A percentile compares a stretch with the other conserved stretches of the same genome.
These are phyloP conservation scores for Micromesistius poutassou DNA, from an alignment of 2,797 vertebrate species.

Conservation along the genomic window DNA sequence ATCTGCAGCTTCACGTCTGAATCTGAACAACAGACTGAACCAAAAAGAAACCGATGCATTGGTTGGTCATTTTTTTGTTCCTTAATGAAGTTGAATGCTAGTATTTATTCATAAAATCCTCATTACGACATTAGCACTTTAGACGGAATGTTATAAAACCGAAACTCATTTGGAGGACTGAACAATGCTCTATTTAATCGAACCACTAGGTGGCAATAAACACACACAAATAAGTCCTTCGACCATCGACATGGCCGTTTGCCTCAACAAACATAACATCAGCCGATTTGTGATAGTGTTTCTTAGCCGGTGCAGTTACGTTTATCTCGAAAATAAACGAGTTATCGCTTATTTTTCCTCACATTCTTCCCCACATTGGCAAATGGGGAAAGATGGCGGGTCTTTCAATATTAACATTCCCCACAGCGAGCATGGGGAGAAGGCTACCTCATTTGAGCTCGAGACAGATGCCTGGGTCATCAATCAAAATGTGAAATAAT, in stretches of 20 bases:
- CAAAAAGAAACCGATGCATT: background rate
- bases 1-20: background rate
- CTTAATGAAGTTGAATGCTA: no score
- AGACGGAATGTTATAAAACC: background rate
- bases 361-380: background rate
- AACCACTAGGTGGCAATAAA: conserved; percentile 56
- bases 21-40: background rate
- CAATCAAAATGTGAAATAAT: background rate
- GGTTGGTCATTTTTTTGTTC: no score
- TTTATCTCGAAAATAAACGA: background rate
- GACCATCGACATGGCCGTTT: background rate
- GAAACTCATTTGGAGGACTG: background rate
- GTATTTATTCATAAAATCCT: background rate
- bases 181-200: background rate
- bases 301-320: background rate
- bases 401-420: background rate
- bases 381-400: background rate
- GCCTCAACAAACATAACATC: background rate
- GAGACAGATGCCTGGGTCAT: conserved; percentile 2
- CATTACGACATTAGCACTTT: background rate
- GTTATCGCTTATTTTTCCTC: no score
- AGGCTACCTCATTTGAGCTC: background rate
- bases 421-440: background rate
- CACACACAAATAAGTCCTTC: conserved; percentile 19
- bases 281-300: background rate